Conservation (phyloP, 1,140 invertebrate species). For the Leptonema lineaticorne region DNA sequence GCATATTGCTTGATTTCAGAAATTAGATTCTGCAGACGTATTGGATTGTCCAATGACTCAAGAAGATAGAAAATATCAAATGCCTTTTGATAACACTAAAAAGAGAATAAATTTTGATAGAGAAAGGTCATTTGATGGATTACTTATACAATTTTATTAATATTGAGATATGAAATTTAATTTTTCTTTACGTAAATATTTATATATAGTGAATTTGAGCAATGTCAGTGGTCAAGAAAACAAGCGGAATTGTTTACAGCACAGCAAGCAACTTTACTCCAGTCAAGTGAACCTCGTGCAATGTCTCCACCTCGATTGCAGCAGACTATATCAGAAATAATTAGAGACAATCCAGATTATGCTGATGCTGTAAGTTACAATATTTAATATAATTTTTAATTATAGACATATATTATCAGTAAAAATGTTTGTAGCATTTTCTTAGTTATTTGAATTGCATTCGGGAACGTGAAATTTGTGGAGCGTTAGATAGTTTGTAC, state of each 20-base stretch:
- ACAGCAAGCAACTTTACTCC: constrained; percentile 77
- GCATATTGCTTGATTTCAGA: constrained; percentile 37
- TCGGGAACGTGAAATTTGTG: constrained; percentile 83
- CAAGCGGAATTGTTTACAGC: constrained; percentile 87
- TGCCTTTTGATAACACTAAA: constrained; percentile 45
- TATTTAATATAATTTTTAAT: background rate
- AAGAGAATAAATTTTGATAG: constrained; percentile 51
- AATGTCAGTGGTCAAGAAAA: constrained; percentile 74
- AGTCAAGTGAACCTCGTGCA: constrained; percentile 78
- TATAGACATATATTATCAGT: constrained; percentile 15
- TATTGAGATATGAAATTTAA: too few relatives aligned
- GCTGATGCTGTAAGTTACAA: constrained; percentile 72
- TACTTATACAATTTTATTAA: background rate
- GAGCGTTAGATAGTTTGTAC: constrained; percentile 79
- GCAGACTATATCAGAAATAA: constrained; percentile 72
- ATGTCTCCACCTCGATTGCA: constrained; percentile 75
- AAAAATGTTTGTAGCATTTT: constrained; percentile 71
- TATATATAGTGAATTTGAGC: constrained; percentile 47
- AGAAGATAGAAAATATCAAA: constrained; percentile 33
- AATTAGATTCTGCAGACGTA: constrained; percentile 38
- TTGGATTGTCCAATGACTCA: constrained; percentile 27
- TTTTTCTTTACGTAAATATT: background rate
- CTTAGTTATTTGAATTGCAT: constrained; percentile 88
- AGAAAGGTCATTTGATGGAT: constrained; percentile 46
- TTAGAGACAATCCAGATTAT: constrained; percentile 77